phyloP scores from a whole-genome alignment of 64 coral and sea anemone genomes.

The Trachythela sp. region DNA sequence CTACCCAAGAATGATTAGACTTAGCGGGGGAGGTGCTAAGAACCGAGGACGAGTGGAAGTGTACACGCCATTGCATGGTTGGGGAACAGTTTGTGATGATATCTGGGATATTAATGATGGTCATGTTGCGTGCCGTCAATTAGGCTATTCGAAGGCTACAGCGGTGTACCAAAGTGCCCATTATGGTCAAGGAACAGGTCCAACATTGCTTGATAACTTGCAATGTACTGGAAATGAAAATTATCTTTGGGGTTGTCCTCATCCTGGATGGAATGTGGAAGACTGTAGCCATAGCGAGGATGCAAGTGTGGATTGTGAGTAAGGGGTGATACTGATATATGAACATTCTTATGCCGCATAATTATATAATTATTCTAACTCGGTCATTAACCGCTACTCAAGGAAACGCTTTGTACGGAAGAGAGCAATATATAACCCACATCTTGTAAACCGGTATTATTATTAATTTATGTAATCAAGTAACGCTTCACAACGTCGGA shows the following conservation, averaged over 20 bases:
- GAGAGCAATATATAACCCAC: too few relatives aligned
- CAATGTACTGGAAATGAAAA: background rate
- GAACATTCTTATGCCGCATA: too few relatives aligned
- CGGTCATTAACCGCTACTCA: too few relatives aligned
- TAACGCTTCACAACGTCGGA: too few relatives aligned
- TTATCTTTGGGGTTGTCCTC: background rate
- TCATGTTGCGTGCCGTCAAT: constrained; percentile 36
- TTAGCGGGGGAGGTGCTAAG: too few relatives aligned
- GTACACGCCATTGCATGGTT: background rate
- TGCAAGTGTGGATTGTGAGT: background rate
- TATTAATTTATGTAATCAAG: too few relatives aligned
- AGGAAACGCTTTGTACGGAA: too few relatives aligned
- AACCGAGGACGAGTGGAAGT: constrained; percentile 43
- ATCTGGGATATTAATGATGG: constrained; percentile 41
- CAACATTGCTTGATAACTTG: constrained; percentile 1
- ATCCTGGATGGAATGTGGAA: background rate
- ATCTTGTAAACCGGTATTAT: too few relatives aligned
- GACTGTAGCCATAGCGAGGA: constrained; percentile 17
- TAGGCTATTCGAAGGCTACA: constrained; percentile 25
- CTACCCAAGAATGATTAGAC: too few relatives aligned
- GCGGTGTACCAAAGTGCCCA: background rate
- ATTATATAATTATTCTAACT: too few relatives aligned
- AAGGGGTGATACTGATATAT: too few relatives aligned
- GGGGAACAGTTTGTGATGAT: constrained; percentile 54
- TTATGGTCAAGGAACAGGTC: constrained; percentile 32